Evolutionary conservation across 1,140 invertebrate species (phyloP).

Genomic region (Cyclargus thomasi): DNA sequence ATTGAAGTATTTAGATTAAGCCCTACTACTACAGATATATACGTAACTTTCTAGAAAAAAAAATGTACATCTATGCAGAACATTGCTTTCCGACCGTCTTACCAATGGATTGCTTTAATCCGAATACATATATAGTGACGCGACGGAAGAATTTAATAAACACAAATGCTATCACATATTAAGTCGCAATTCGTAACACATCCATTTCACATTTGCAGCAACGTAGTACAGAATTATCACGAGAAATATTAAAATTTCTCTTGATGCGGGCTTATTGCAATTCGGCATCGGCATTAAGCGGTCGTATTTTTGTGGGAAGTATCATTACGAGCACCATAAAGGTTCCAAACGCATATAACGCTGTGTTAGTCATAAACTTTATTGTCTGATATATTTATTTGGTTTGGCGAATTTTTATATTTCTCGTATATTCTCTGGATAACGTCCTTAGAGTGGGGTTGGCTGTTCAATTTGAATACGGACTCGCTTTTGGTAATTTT

Average conservation of each 20-base stretch:
- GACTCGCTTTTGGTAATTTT: not conserved
- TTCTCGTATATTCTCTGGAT: constrained; percentile 5
- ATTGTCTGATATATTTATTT: constrained; percentile 22
- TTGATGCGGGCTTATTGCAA: constrained; percentile 15
- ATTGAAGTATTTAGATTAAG: no score
- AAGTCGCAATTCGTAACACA: not conserved
- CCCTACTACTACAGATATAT: no score
- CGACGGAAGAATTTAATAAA: not conserved
- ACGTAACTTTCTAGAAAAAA: no score
- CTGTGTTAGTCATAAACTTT: constrained; percentile 35
- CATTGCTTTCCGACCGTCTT: no score
- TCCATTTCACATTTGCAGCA: not conserved
- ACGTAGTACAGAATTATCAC: not conserved
- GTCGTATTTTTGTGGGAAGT: constrained; percentile 17
- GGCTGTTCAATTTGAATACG: not conserved
- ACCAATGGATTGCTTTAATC: not conserved
- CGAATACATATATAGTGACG: not conserved
- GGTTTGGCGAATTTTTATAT: constrained; percentile 11
- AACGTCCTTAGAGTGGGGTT: not conserved
- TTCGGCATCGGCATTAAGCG: constrained; percentile 16
- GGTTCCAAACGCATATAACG: not conserved
- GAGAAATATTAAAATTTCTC: constrained; percentile 11
- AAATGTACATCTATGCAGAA: no score
- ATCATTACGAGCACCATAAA: constrained; percentile 13
- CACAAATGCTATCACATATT: not conserved